Conservation (phyloP, 2,113 vertebrate species). For the Scomber scombrus region DNA sequence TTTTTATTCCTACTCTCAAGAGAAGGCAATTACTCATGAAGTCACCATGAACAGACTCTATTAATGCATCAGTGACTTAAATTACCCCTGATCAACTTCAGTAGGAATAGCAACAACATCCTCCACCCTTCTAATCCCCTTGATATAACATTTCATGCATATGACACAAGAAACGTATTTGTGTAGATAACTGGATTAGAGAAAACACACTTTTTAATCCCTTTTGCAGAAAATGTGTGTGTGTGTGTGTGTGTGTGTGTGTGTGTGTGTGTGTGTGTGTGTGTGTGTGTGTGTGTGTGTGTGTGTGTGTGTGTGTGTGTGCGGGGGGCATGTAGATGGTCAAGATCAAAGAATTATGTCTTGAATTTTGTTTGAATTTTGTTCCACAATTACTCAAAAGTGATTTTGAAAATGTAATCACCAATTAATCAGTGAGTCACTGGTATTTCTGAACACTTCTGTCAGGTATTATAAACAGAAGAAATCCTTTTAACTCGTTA, state of each 20-base stretch:
- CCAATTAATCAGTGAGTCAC: not conserved
- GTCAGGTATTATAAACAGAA: not conserved
- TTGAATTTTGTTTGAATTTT: no score
- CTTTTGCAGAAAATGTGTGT: no score
- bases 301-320: no score
- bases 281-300: no score
- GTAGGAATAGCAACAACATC: not conserved
- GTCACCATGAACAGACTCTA: not conserved
- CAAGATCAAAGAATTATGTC: no score
- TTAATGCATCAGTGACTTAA: slow-evolving; percentile 6
- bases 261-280: not conserved
- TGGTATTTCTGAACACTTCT: not conserved
- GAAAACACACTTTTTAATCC: not conserved
- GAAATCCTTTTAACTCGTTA: not conserved
- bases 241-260: no score
- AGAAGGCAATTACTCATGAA: not conserved
- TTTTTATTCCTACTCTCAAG: no score
- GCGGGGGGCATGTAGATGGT: no score
- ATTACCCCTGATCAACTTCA: not conserved
- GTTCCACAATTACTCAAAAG: no score
- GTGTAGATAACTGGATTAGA: not conserved
- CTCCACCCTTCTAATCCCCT: not conserved
- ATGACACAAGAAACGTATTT: slow-evolving; percentile 15
- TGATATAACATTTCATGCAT: slow-evolving; percentile 11
- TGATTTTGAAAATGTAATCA: no score